Evolutionary conservation across 23 tunicate genomes (phyloP), one percentile per base, ranked within the genome.

Genomic region (Botrylloides violaceus): DNA sequence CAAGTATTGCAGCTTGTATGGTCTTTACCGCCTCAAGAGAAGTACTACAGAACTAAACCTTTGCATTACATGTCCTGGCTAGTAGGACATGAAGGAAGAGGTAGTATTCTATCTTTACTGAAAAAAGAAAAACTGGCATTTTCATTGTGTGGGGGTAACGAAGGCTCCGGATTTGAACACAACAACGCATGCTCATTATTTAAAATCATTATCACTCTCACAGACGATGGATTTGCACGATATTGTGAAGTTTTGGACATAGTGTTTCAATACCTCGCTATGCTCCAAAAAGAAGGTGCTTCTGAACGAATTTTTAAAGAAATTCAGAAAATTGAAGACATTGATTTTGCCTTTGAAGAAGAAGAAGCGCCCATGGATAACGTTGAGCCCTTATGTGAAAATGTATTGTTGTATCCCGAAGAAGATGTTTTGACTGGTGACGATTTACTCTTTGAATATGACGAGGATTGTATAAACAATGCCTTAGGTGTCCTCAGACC

Each of bases 11-110:
- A 73, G 24, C 18, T 89, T 39, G 56, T 34, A 32, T 89, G 96
- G 96, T 57, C 72, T 66, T 33, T 83, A 4, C 77, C 96, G n/a
- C 81, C 96, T 7, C 84, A 77, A 30, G 34, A 71, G 50, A 32
- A 89, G 43, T 38, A 50, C 43, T 89, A 82, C 57, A 72, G 65
- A 26, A 71, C 79, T 2, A 89, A 83, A 49, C 98, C 98, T 24
- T 50, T 83, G 38, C 79, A 91, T 33, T 91, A 83, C 47, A 56
- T 74, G 4, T 70, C 84, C 20, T 84, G 92, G 91, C 66, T 91
- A 43, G 33, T 91, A 35, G 91, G 85, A 3, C 98, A 91, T 56
- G 98, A 91, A 50, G 98, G 98, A 0, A 79, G 62, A 49, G 96
- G 96, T n/a, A 66, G 81, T 68, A 72, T 86, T 65, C 58, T 86